Evolutionary conservation across 2,888 invertebrate species (phyloP).

Genomic region (Melieria crassipennis): DNA sequence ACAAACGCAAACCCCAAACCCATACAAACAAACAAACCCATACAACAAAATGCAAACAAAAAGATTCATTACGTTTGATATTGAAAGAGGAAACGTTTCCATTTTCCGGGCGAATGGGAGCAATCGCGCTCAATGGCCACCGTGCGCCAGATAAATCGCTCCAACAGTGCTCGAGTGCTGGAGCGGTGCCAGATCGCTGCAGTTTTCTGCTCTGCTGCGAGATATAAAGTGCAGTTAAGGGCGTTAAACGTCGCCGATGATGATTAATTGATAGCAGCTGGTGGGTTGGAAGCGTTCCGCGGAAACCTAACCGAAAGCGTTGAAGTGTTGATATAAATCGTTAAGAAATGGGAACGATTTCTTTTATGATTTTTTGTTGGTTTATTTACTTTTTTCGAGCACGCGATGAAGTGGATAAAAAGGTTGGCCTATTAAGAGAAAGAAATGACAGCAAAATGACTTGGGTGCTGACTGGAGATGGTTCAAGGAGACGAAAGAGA

Average conservation of each 20-base stretch:
- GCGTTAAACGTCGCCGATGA: neutral
- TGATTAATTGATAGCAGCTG: neutral
- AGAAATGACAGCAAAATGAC: too few relatives aligned
- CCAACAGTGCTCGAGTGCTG: conserved; percentile 24
- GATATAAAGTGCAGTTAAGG: too few relatives aligned
- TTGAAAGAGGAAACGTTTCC: conserved; percentile 19
- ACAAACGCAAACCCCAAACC: neutral
- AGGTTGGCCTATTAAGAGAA: too few relatives aligned
- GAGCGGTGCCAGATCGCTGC: conserved; percentile 6
- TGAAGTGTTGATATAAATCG: too few relatives aligned
- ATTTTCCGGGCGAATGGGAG: neutral
- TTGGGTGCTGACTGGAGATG: too few relatives aligned
- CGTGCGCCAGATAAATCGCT: conserved; percentile 47
- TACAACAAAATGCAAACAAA: conserved; percentile 14
- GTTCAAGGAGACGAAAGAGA: too few relatives aligned
- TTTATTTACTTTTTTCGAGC: too few relatives aligned
- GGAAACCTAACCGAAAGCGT: too few relatives aligned
- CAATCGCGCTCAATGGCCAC: conserved; percentile 12
- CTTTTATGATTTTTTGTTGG: too few relatives aligned
- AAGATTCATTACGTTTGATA: conserved; percentile 40
- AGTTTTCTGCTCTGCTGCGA: too few relatives aligned
- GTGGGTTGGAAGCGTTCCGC: neutral
- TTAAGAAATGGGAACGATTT: too few relatives aligned
- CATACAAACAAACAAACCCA: neutral
- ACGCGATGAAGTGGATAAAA: too few relatives aligned